phyloP scores from a whole-genome alignment of 1,140 invertebrate genomes.

The Zaprionus kolodkinae region DNA sequence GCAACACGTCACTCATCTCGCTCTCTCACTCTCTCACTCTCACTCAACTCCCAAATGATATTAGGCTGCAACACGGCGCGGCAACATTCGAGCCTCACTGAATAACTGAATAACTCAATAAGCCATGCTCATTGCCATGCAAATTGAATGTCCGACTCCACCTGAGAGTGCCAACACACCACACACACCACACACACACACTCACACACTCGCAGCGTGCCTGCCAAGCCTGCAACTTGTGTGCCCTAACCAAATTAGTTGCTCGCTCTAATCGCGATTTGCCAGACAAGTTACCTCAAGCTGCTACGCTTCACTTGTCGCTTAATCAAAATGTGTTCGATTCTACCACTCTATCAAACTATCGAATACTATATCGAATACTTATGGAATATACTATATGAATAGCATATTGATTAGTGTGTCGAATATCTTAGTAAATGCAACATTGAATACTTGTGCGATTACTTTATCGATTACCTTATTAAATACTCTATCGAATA shows the following conservation, averaged over 20 bases:
- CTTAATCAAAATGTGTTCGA: too few species aligned
- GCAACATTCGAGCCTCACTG: constrained; percentile 11
- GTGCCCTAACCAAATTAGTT: background rate
- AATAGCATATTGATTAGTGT: background rate
- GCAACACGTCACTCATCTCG: constrained; percentile 42
- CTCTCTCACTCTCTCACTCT: background rate
- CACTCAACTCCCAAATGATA: constrained; percentile 46
- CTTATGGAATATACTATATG: background rate
- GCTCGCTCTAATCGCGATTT: background rate
- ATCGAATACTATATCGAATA: background rate
- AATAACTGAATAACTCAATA: constrained; percentile 56
- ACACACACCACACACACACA: background rate
- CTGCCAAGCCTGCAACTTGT: background rate
- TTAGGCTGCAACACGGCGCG: constrained; percentile 31
- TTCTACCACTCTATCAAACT: too few species aligned
- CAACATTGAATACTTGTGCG: too few species aligned
- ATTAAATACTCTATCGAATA: background rate
- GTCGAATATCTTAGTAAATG: background rate
- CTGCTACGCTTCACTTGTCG: background rate
- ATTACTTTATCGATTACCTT: background rate
- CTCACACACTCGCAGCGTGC: background rate
- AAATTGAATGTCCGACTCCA: constrained; percentile 40
- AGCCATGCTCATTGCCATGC: constrained; percentile 43
- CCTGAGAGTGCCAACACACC: background rate
- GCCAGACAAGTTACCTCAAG: background rate